Conservation (phyloP, 2,888 invertebrate genomes). For the Pristionchus exspectatus region DNA sequence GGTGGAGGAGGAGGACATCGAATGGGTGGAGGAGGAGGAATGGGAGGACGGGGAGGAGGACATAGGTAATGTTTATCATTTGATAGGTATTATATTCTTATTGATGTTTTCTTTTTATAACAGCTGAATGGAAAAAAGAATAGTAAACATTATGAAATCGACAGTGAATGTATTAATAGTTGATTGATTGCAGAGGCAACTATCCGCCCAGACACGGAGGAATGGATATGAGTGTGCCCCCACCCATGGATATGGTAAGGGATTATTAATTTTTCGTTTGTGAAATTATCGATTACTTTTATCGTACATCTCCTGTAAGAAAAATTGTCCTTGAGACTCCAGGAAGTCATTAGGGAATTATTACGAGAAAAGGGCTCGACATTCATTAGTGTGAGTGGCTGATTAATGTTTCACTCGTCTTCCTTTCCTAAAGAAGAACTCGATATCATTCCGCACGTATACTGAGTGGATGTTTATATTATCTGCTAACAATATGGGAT, state of each 20-base stretch:
- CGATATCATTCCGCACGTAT: neutral
- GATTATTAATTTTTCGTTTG: neutral
- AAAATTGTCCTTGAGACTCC: neutral
- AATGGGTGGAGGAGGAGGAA: constrained; percentile 50
- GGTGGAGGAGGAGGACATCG: constrained; percentile 9
- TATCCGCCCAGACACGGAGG: constrained; percentile 33
- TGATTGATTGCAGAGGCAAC: constrained; percentile 31
- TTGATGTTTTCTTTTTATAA: neutral
- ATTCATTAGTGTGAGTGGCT: neutral
- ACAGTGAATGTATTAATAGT: neutral
- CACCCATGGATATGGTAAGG: constrained; percentile 68
- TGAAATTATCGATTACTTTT: neutral
- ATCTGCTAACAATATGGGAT: neutral
- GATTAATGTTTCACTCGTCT: neutral
- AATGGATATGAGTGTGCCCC: constrained; percentile 68
- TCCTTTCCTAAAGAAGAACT: neutral
- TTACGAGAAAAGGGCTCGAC: neutral
- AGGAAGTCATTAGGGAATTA: neutral
- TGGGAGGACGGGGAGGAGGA: constrained; percentile 51
- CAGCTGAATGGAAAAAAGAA: neutral
- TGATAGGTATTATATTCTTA: too few species aligned
- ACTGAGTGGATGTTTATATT: neutral
- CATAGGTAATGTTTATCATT: neutral
- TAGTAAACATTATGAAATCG: neutral
- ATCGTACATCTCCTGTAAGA: neutral